A percentile compares a stretch with the other conserved stretches of the same genome.
Evolutionary conservation across 2,113 vertebrate species (phyloP).

Genomic region (Manacus vitellinus): DNA sequence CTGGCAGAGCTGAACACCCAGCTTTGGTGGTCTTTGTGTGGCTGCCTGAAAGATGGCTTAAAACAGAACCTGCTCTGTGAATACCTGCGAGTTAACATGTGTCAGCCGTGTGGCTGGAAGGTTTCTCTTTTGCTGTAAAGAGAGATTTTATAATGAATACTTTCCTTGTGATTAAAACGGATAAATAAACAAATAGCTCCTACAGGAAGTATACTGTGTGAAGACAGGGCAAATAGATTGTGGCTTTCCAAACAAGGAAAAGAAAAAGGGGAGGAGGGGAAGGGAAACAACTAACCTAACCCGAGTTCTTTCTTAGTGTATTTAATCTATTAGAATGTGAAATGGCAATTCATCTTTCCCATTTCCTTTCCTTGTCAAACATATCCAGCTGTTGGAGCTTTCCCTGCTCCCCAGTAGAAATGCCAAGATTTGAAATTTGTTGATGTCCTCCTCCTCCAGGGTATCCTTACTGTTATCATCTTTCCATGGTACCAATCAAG

Average conservation of each 20-base stretch:
- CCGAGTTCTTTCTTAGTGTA: not conserved
- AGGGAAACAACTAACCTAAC: not conserved
- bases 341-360: conserved; percentile 53
- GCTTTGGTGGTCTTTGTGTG: conserved; percentile 70
- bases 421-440: conserved; percentile 1
- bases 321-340: conserved; percentile 49
- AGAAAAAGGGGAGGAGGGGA: not conserved
- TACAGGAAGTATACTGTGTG: conserved; percentile 51
- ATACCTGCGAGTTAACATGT: conserved; percentile 68
- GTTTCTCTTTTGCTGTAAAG: conserved; percentile 57
- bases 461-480: not conserved
- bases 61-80: conserved; percentile 75
- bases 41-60: conserved; percentile 71
- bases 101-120: conserved; percentile 66
- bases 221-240: conserved; percentile 34
- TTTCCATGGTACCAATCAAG: not conserved
- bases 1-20: conserved; percentile 69
- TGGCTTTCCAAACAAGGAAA: conserved; percentile 34
- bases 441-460: not conserved
- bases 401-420: not conserved
- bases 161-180: conserved; percentile 69
- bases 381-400: conserved; percentile 52
- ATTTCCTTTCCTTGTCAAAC: conserved; percentile 58
- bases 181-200: conserved; percentile 64
- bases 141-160: conserved; percentile 67